Conservation (phyloP, 2,888 invertebrate genomes). For the Ornithoptera priamus region DNA sequence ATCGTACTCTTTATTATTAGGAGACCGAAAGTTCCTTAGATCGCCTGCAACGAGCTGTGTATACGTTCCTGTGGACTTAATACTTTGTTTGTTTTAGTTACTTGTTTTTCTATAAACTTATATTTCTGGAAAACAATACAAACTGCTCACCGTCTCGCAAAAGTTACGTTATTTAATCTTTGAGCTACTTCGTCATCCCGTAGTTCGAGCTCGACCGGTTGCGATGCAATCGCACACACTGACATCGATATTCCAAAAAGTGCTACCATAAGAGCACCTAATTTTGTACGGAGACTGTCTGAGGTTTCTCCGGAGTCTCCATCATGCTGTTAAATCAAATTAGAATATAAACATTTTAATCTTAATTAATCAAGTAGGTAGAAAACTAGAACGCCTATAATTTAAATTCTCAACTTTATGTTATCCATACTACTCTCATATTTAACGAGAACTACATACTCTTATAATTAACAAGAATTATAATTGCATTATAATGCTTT, state of each 20-base stretch:
- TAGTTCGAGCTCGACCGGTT: constrained; percentile 68
- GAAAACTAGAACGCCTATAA: too few relatives aligned
- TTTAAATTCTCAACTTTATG: too few relatives aligned
- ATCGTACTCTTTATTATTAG: too few relatives aligned
- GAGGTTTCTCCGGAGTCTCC: constrained; percentile 37
- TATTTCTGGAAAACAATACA: constrained; percentile 53
- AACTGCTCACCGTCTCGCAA: constrained; percentile 59
- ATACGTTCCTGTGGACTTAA: too few relatives aligned
- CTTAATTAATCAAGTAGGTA: too few relatives aligned
- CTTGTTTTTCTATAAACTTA: constrained; percentile 41
- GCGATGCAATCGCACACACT: constrained; percentile 68
- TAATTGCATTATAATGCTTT: too few relatives aligned
- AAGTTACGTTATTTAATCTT: constrained; percentile 67
- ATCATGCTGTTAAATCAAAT: constrained; percentile 7
- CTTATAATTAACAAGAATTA: too few relatives aligned
- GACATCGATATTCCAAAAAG: constrained; percentile 72
- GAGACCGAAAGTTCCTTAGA: too few relatives aligned
- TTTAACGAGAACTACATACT: too few relatives aligned
- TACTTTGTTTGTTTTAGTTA: too few relatives aligned
- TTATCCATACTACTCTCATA: too few relatives aligned
- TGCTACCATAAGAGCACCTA: constrained; percentile 66
- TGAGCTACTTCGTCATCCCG: constrained; percentile 70
- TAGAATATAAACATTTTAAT: background rate
- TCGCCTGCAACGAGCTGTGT: too few relatives aligned
- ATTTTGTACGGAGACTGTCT: constrained; percentile 52